phyloP scores from a whole-genome alignment of 1,140 invertebrate species.

The Ctenoplectra terminalis region DNA sequence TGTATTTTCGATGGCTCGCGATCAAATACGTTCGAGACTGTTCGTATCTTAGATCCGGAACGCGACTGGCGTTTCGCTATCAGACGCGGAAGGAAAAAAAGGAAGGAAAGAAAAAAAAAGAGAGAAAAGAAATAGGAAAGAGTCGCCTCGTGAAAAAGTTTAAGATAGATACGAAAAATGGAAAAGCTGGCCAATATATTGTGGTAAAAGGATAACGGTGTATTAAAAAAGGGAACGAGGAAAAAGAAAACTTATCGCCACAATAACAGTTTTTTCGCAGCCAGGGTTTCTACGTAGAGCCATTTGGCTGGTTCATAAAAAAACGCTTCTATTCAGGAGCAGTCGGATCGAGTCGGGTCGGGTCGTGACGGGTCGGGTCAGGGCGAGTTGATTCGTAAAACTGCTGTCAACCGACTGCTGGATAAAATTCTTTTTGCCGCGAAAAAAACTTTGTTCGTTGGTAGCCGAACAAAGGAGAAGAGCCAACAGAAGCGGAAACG shows the following conservation, averaged over 20 bases:
- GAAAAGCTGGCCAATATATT: conserved; percentile 10
- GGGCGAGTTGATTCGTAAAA: conserved; percentile 53
- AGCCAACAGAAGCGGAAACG: conserved; percentile 26
- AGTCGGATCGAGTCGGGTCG: neutral
- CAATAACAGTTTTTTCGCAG: conserved; percentile 53
- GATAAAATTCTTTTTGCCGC: conserved; percentile 60
- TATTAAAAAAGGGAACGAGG: conserved; percentile 26
- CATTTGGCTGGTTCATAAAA: conserved; percentile 55
- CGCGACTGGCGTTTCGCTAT: neutral
- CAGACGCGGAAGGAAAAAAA: neutral
- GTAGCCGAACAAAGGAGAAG: conserved; percentile 14
- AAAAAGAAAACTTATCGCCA: conserved; percentile 53
- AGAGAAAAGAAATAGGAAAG: no score
- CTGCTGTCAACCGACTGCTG: conserved; percentile 61
- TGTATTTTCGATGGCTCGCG: neutral
- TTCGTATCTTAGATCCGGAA: neutral
- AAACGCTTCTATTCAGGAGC: conserved; percentile 50
- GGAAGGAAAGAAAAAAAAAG: neutral
- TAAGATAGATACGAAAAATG: neutral
- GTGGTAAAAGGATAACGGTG: neutral
- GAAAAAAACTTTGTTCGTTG: conserved; percentile 57
- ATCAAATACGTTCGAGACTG: conserved; percentile 4
- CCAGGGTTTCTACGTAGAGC: conserved; percentile 30
- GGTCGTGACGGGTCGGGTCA: conserved; percentile 3
- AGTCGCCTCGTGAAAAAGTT: neutral